These are phyloP conservation scores for Tachystola acroxantha DNA, from an alignment of 2,888 invertebrate genomes.

Conservation along the genomic window DNA sequence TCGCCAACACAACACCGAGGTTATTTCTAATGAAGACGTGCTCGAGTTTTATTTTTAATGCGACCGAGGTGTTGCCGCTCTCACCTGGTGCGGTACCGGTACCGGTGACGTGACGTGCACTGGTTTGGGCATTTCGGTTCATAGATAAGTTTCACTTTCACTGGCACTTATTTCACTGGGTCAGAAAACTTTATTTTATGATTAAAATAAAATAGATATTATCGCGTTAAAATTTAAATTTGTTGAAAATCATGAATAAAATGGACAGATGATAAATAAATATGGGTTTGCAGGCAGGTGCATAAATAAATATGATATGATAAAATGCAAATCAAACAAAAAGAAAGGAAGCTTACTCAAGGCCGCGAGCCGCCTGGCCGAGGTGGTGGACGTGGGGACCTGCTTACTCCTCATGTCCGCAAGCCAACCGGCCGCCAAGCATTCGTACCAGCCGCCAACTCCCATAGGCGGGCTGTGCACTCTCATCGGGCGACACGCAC, in stretches of 20 bases:
- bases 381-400: slow-evolving; percentile 72
- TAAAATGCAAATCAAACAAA: slow-evolving; percentile 66
- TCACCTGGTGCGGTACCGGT: slow-evolving; percentile 55
- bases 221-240: no score
- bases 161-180: slow-evolving; percentile 11
- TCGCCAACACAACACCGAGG: slow-evolving; percentile 33
- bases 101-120: no score
- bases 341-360: slow-evolving; percentile 75
- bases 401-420: slow-evolving; percentile 76
- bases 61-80: slow-evolving; percentile 50
- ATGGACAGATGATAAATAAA: background rate
- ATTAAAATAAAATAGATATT: no score
- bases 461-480: slow-evolving; percentile 74
- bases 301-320: slow-evolving; percentile 18
- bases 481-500: slow-evolving; percentile 63
- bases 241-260: background rate
- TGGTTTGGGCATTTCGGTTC: no score
- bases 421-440: slow-evolving; percentile 72
- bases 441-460: slow-evolving; percentile 73
- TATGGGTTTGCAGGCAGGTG: no score
- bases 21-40: slow-evolving; percentile 69
- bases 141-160: slow-evolving; percentile 21
- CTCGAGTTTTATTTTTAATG: slow-evolving; percentile 63
- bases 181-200: background rate
- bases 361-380: slow-evolving; percentile 75